These are phyloP conservation scores for Cydia splendana DNA, from an alignment of 1,140 invertebrate genomes.

Conservation along the genomic window DNA sequence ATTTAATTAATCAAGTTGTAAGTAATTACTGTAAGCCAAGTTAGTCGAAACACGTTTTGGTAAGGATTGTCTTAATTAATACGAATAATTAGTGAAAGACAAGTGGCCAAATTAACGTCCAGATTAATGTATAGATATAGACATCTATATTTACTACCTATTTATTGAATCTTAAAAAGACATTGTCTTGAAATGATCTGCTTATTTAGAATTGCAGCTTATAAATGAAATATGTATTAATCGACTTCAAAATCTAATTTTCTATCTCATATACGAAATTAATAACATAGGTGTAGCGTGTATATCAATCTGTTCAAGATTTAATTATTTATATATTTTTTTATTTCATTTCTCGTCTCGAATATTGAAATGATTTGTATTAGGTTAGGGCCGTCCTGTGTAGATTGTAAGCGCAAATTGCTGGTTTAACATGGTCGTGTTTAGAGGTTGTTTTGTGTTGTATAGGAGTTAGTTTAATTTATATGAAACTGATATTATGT, in stretches of 20 bases:
- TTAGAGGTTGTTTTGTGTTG: constrained; percentile 37
- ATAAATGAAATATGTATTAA: constrained; percentile 9
- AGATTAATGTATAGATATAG: constrained; percentile 45
- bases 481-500: constrained; percentile 42
- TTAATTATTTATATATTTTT: neutral
- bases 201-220: constrained; percentile 9
- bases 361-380: neutral
- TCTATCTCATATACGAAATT: neutral
- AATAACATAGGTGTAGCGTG: neutral
- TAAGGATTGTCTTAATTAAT: constrained; percentile 47
- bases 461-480: constrained; percentile 52
- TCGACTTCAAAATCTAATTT: neutral
- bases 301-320: neutral
- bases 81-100: constrained; percentile 59
- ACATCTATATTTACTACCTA: constrained; percentile 41
- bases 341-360: neutral
- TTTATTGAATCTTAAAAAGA: constrained; percentile 25
- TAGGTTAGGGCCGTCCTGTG: constrained; percentile 61
- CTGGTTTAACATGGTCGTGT: constrained; percentile 24
- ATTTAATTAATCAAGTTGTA: constrained; percentile 26
- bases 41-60: constrained; percentile 17
- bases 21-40: constrained; percentile 20
- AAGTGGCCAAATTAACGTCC: constrained; percentile 78
- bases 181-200: constrained; percentile 21
- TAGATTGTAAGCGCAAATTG: constrained; percentile 40